Evolutionary conservation across 1,140 invertebrate species (phyloP), one percentile per base, ranked within the genome.

Genomic region (Macrobrachium rosenbergii): DNA sequence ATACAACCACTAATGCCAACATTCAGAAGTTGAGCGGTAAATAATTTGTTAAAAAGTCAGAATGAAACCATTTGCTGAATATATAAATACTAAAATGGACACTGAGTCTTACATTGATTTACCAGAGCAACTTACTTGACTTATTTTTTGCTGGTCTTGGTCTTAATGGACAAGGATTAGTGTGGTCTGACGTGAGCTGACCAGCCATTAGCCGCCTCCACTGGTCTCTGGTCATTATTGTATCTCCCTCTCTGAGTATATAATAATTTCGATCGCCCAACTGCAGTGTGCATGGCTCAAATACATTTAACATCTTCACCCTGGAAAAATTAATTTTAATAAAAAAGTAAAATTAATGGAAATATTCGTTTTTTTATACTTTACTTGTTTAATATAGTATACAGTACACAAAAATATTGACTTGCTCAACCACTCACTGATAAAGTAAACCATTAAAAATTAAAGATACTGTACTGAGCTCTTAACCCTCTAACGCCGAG

Each of bases 261-360:
- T 95, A 95, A 90, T 94, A 94, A 90, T 95, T 96, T 87, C 96
- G 93, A 92, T 98, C 96, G 72, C 96, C 96, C 62, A 98, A 95
- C 93, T 98, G 96, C 72, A 97, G 93, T 72, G 96, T 96, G 91
- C 96, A 97, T n/a, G 96, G 95, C 90, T 96, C 95, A 91, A 97
- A 98, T 28, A 97, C 94, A 91, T 97, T 97, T 43, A 98, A 92
- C 28, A 37, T 37, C 28, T 37, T 37, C 28, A 37, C 28, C 28
- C 28, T 37, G 28, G 28, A 92, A 90, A 83, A 87, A 2, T 37
- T 1, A 72, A 88, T 87, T 83, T 23, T 14, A 28, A 64, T 60
- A 60, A 81, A 12, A n/a, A n/a, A n/a, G n/a, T 37, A 81, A 17
- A 60, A 17, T 60, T 16, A n/a, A 58, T 14, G 11, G 43, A 14